These are phyloP conservation scores for Palythoa grandis DNA, from an alignment of 92 coral and sea anemone genomes.

Conservation along the genomic window DNA sequence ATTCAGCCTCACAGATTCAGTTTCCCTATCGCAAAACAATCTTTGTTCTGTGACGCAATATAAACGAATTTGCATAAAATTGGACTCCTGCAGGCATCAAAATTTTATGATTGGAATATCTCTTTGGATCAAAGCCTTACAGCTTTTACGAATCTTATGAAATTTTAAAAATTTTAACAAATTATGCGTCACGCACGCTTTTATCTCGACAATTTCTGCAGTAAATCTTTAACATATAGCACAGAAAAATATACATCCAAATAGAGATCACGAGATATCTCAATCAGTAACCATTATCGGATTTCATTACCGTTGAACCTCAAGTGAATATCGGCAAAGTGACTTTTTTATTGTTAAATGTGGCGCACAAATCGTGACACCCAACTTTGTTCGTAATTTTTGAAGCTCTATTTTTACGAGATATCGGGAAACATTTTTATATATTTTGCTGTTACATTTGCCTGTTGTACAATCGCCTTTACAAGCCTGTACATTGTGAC, in stretches of 20 bases:
- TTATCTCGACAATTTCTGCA: neutral
- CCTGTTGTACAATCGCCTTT: no score
- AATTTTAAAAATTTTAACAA: neutral
- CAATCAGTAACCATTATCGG: neutral
- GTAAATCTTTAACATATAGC: neutral
- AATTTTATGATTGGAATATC: constrained; percentile 20
- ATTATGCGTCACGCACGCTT: constrained; percentile 12
- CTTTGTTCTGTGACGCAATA: constrained; percentile 9
- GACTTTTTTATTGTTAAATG: no score
- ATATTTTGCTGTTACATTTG: no score
- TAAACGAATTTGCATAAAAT: constrained; percentile 36
- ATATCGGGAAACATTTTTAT: no score
- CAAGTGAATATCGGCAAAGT: no score
- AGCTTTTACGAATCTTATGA: constrained; percentile 23
- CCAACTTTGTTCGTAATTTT: no score
- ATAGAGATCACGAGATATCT: neutral
- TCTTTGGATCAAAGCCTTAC: neutral
- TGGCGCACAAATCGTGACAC: no score
- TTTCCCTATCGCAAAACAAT: no score
- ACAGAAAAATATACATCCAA: neutral
- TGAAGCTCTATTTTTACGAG: no score
- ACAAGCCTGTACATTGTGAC: no score
- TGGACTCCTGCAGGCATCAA: constrained; percentile 24
- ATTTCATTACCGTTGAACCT: no score
- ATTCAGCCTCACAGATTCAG: no score